Evolutionary conservation across 2,797 vertebrate species (phyloP).

Genomic region (Paramormyrops hopkinsi): DNA sequence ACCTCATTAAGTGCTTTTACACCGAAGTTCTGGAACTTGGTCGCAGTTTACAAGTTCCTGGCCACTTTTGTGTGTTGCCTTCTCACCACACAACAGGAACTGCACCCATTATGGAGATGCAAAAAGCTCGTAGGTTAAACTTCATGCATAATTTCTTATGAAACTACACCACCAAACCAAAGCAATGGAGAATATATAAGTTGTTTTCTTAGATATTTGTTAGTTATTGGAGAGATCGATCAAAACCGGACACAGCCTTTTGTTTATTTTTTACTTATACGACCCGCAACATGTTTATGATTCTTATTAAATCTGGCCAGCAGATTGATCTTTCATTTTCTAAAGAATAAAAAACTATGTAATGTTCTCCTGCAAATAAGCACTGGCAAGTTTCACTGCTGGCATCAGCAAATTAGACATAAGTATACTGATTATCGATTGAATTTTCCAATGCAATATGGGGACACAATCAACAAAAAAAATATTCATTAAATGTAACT

Average conservation of each 20-base stretch:
- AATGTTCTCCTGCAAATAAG: background rate
- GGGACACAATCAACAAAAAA: too few species aligned
- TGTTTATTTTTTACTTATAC: background rate
- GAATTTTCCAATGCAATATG: too few species aligned
- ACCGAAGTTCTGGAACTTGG: background rate
- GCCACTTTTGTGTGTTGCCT: too few species aligned
- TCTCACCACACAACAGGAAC: too few species aligned
- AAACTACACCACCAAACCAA: background rate
- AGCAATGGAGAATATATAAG: background rate
- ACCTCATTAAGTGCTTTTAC: background rate
- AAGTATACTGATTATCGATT: too few species aligned
- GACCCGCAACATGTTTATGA: background rate
- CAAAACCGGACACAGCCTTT: background rate
- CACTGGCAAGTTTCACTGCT: background rate
- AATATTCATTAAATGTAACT: too few species aligned
- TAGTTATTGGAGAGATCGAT: background rate
- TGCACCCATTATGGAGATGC: too few species aligned
- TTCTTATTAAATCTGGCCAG: background rate
- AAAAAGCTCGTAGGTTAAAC: background rate
- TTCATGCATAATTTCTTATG: background rate
- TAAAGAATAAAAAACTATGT: background rate
- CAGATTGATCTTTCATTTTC: background rate
- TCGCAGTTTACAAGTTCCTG: background rate
- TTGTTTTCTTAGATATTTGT: background rate
- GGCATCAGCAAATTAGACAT: too few species aligned